A percentile compares a stretch with the other conserved stretches of the same genome.
phyloP scores from a whole-genome alignment of 2,113 vertebrate species.

The Peromyscus maniculatus region DNA sequence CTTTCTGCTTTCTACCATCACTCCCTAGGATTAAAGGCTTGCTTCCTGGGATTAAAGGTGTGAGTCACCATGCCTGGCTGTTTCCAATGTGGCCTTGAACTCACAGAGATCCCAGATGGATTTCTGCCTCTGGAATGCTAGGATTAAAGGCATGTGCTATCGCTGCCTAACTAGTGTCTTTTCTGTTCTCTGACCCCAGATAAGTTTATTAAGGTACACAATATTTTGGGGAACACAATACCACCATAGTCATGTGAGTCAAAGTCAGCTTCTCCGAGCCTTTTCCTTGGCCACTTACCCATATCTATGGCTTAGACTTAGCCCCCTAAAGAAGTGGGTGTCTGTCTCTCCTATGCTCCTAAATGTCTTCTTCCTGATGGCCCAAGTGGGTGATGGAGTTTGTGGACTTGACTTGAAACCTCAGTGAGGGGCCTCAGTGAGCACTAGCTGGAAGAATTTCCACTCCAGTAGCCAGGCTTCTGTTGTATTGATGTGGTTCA shows the following conservation, averaged over 20 bases:
- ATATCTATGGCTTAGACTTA: neutral
- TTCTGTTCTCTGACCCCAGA: too few species aligned
- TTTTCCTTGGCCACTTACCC: neutral
- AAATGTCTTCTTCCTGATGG: neutral
- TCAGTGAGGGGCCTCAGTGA: neutral
- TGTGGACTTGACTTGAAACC: neutral
- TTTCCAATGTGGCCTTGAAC: too few species aligned
- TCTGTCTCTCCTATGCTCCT: neutral
- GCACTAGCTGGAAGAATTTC: neutral
- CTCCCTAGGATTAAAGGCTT: too few species aligned
- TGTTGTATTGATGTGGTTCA: neutral
- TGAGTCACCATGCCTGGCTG: too few species aligned
- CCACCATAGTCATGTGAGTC: neutral
- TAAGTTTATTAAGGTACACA: too few species aligned
- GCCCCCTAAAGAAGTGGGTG: neutral
- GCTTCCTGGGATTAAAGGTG: too few species aligned
- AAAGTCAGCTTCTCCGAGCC: neutral
- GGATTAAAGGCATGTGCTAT: too few species aligned
- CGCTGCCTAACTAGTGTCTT: too few species aligned
- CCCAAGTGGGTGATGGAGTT: neutral
- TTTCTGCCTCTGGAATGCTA: too few species aligned
- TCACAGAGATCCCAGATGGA: too few species aligned
- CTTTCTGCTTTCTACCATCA: too few species aligned
- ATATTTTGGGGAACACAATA: too few species aligned
- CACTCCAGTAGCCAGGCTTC: neutral